Evolutionary conservation across 2,797 vertebrate species (phyloP), one percentile per base, ranked within the genome.

Genomic region (Apogon talboti): DNA sequence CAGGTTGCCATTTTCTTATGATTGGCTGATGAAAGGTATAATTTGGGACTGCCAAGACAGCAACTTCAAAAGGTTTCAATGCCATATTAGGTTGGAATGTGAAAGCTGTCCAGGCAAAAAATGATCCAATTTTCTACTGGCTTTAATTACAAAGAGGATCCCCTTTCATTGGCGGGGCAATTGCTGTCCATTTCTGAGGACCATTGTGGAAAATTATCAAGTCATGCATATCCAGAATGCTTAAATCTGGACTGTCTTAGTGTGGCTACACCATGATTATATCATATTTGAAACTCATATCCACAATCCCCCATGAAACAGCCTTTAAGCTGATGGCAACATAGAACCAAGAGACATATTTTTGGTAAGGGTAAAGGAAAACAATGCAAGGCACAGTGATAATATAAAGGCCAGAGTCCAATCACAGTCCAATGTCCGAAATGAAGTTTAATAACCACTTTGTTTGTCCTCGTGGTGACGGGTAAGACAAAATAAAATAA

Each of bases 81-180:
- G 81, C 63, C 85, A 91, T 86, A 92, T 92, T 89, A 92, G 72
- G 80, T 63, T 85, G 93, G 92, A 92, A 93, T 92, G 91, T 89
- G 86, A 88, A 90, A 90, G 86, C 88, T 92, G 90, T 89, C 91
- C 86, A 90, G 79, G 89, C 85, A 91, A 91, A 89, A 92, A 89
- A 91, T 89, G 45, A 90, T 90, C 87, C 87, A 88, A 91, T 93
- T 92, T 93, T 93, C 91, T 91, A 85, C 88, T 90, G 82, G 84
- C 85, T 92, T 92, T 91, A 92, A 92, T 93, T 91, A 92, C 87
- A 86, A 87, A 86, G 84, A 91, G 88, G 90, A 91, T 93, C 90
- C 65, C 64, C 76, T 93, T 92, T 93, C 91, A 91, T 82, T 90
- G 87, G 74, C 74, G 79, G 72, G 74, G 77, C 86, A 82, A 83